Base-by-base conservation (phyloP, 2,113 vertebrate species). In the Cyphomyrus plagiostoma region DNA sequence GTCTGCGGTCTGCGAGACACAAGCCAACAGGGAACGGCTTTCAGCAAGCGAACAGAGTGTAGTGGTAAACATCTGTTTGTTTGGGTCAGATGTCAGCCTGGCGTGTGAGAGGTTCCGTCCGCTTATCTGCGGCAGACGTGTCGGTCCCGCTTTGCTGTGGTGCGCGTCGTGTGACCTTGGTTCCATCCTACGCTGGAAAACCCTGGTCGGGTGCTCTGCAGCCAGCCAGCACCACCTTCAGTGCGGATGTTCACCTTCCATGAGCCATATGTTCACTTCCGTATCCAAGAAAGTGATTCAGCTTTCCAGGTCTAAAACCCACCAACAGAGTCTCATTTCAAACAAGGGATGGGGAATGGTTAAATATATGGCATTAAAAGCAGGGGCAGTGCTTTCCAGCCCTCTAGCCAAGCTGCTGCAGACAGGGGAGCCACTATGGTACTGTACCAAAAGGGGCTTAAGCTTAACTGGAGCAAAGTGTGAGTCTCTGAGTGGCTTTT, bases 41-140 rank as follows among this genome's bases (percentile, higher is more conserved):
- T 66, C 3, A 45, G 11, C 39, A 23, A 88, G 52, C 2, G 21
- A 23, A 82, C 8, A 19, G 35, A 83, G 4, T 0, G 2, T 52
- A 21, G 30, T 89, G 52, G 35, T 45, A 39, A 80, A 82, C 49
- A 89, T 82, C 30, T 89, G 74, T 82, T 49, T 89, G 74, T 49
- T 53, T 23, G n/a, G 10, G 88, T 35, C 74, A 82, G 49, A 89
- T 77, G 49, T 42, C 19, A n/a, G 35, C 62, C 53, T 7, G 74
- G 88, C 17, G 6, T 17, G 42, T 45, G 39, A 21, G 23, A 45
- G 39, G 62, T n/a, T 11, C 45, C 23, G 62, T n/a, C 13, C 13
- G 42, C 23, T 13, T 35, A 9, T 26, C 48, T n/a, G 26, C 17
- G 49, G 30, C 30, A 3, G 10, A 39, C 35, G 48, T 8, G 48